phyloP scores from a whole-genome alignment of 2,113 vertebrate species.

The Acinonyx jubatus region DNA sequence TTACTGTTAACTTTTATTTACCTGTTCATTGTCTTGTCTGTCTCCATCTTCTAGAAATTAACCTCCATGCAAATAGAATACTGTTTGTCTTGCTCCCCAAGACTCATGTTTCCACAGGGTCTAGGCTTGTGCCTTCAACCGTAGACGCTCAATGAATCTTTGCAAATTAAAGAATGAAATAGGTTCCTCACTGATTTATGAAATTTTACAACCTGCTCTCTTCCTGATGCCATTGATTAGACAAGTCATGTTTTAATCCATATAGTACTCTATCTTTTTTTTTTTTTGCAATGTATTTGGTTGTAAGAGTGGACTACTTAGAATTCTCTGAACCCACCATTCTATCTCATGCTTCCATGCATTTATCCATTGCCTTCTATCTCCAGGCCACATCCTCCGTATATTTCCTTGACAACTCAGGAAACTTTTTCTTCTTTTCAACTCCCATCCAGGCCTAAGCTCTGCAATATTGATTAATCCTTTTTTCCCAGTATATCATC shows the following conservation, averaged over 20 bases:
- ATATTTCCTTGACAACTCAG: not conserved
- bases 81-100: not conserved
- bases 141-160: not conserved
- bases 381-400: not conserved
- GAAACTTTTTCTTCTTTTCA: not conserved
- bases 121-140: not conserved
- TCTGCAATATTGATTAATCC: not conserved
- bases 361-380: not conserved
- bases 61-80: no score
- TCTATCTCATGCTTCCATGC: not conserved
- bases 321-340: not conserved
- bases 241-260: not conserved
- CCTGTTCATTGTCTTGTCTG: not conserved
- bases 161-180: not conserved
- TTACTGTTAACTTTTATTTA: not conserved
- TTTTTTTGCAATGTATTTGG: not conserved
- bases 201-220: not conserved
- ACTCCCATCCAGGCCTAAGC: not conserved
- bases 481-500: not conserved
- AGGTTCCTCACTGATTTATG: not conserved
- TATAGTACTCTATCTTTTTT: not conserved
- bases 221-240: not conserved
- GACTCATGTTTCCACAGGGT: not conserved
- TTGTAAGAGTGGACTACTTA: not conserved
- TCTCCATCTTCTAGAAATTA: not conserved